Evolutionary conservation across 2,797 vertebrate genomes (phyloP).

Genomic region (Hemibagrus guttatus): DNA sequence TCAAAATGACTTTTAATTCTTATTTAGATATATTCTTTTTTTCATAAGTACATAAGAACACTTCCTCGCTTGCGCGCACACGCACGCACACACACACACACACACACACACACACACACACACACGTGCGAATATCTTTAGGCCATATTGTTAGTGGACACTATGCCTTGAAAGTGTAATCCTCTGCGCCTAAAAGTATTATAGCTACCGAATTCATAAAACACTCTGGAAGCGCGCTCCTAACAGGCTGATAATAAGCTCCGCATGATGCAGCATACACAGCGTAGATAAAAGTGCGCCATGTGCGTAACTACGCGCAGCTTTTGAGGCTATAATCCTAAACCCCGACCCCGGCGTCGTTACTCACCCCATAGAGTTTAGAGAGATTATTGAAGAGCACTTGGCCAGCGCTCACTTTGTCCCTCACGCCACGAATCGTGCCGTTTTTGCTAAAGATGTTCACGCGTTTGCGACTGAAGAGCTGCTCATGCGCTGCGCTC

Average conservation of each 20-base stretch:
- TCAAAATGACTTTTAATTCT: background rate
- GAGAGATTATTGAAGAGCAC: slow-evolving; percentile 95
- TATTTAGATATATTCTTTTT: background rate
- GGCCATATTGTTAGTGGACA: background rate
- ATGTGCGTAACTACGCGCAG: slow-evolving; percentile 9
- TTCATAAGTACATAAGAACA: background rate
- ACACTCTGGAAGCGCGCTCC: too few relatives aligned
- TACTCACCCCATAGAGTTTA: slow-evolving; percentile 87
- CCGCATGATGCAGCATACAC: background rate
- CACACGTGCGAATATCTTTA: background rate
- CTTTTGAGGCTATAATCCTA: background rate
- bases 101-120: background rate
- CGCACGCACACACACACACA: background rate
- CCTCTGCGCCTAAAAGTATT: background rate
- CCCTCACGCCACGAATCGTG: slow-evolving; percentile 92
- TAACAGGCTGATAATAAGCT: background rate
- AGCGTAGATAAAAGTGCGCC: background rate
- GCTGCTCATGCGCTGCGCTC: slow-evolving; percentile 82
- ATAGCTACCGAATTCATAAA: too few relatives aligned
- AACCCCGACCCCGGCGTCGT: background rate
- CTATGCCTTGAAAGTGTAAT: background rate
- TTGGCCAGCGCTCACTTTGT: slow-evolving; percentile 99
- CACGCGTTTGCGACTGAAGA: slow-evolving; percentile 87
- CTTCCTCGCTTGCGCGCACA: background rate
- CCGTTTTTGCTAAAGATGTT: slow-evolving; percentile 99